phyloP scores from a whole-genome alignment of 2,888 invertebrate genomes.

The Volucella zonaria region DNA sequence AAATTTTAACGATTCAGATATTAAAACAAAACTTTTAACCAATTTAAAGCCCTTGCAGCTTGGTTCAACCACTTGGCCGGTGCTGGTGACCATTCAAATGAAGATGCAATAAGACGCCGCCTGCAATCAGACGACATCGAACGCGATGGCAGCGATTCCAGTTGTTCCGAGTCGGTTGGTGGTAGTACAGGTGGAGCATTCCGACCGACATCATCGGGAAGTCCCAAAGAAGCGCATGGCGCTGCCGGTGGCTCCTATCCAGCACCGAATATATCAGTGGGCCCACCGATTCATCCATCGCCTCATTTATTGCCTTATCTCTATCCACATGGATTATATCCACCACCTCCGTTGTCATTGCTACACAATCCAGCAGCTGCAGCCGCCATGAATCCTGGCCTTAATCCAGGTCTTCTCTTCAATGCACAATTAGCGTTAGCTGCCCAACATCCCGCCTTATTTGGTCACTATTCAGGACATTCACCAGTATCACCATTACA shows the following conservation, averaged over 20 bases:
- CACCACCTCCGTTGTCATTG: constrained; percentile 88
- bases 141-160: constrained; percentile 88
- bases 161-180: constrained; percentile 87
- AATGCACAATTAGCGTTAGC: constrained; percentile 94
- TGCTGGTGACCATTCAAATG: constrained; percentile 84
- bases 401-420: constrained; percentile 92
- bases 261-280: constrained; percentile 96
- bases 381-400: constrained; percentile 83
- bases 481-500: constrained; percentile 89
- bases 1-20: constrained; percentile 26
- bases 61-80: constrained; percentile 86
- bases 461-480: constrained; percentile 87
- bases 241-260: constrained; percentile 86
- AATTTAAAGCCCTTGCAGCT: constrained; percentile 83
- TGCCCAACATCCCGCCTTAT: constrained; percentile 92
- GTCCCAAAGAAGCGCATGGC: constrained; percentile 84
- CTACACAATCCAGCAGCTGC: constrained; percentile 86
- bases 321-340: constrained; percentile 94
- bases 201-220: constrained; percentile 83
- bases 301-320: constrained; percentile 95
- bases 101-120: constrained; percentile 82
- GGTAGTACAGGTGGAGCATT: constrained; percentile 83
- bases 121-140: constrained; percentile 86
- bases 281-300: constrained; percentile 96
- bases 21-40: constrained; percentile 75